Evolutionary conservation across 1,140 invertebrate species (phyloP), one percentile per base, ranked within the genome.

Genomic region (Sesamia nonagrioides): DNA sequence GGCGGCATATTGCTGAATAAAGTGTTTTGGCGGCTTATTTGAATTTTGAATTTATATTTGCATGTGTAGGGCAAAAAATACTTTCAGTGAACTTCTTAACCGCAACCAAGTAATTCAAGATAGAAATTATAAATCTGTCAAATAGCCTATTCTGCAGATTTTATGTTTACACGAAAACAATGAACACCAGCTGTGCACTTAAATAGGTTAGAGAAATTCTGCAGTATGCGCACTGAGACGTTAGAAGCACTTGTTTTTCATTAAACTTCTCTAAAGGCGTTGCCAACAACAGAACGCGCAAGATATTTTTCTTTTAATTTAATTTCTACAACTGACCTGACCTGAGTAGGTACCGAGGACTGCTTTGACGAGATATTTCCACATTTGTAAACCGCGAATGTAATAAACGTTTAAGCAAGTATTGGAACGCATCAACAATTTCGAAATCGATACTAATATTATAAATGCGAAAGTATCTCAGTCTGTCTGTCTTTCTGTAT

Each of bases 221-320:
- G 68, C 42, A 72, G 54, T 78, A 77, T 82, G 80, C 80, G 79
- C 60, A 71, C 72, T 40, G 54, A 66, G 81, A 82, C 77, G 71
- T 85, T 84, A 85, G 83, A 79, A 74, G 80, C 80, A 79, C 79
- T 77, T 71, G 79, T 77, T 83, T 79, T 86, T 86, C 81, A 87
- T 88, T 88, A 86, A 88, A 87, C 81, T 86, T 84, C 61, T 77
- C 83, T 81, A 87, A 80, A 78, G 79, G 74, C 72, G 69, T 69
- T 79, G 83, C 74, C 78, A 81, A 75, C 77, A 84, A 83, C 81
- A 84, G 80, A 82, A 79, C 75, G 75, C 78, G 69, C 71, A 74
- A 83, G 60, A 18, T 18, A 63, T 63, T 83, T 79, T 85, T 71
- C 35, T 66, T 79, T 18, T 77, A 77, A 81, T 83, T 81, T 63